Evolutionary conservation across 1,140 invertebrate species (phyloP).

Genomic region (Ceratina australensis): DNA sequence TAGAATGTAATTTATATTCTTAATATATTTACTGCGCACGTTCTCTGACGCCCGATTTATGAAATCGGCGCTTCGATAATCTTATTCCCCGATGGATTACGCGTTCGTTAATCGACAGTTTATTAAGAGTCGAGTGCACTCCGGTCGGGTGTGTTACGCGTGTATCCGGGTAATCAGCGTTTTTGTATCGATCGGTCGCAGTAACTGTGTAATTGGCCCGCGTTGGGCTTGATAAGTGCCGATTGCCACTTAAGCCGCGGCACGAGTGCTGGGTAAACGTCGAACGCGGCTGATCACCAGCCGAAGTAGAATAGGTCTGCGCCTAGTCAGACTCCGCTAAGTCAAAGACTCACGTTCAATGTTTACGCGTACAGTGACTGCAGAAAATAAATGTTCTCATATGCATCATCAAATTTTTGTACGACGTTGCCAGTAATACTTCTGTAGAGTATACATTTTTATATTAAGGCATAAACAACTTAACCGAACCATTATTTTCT

Average conservation of each 20-base stretch:
- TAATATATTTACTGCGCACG: too few species aligned
- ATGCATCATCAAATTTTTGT: too few species aligned
- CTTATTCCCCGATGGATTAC: not conserved
- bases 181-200: constrained; percentile 9
- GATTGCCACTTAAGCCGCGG: constrained; percentile 8
- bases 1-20: too few species aligned
- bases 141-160: not conserved
- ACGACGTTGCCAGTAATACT: too few species aligned
- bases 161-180: not conserved
- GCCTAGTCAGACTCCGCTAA: not conserved
- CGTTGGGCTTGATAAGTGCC: constrained; percentile 14
- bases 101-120: not conserved
- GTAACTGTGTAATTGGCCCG: not conserved
- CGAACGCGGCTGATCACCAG: not conserved
- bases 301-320: constrained; percentile 11
- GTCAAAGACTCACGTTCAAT: not conserved
- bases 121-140: not conserved
- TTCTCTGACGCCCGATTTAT: too few species aligned
- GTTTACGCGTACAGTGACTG: too few species aligned
- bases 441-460: too few species aligned
- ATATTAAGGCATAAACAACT: too few species aligned
- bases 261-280: constrained; percentile 10
- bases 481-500: too few species aligned
- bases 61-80: too few species aligned
- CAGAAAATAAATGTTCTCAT: too few species aligned